phyloP scores from a whole-genome alignment of 2,113 vertebrate species.

The Lathamus discolor region DNA sequence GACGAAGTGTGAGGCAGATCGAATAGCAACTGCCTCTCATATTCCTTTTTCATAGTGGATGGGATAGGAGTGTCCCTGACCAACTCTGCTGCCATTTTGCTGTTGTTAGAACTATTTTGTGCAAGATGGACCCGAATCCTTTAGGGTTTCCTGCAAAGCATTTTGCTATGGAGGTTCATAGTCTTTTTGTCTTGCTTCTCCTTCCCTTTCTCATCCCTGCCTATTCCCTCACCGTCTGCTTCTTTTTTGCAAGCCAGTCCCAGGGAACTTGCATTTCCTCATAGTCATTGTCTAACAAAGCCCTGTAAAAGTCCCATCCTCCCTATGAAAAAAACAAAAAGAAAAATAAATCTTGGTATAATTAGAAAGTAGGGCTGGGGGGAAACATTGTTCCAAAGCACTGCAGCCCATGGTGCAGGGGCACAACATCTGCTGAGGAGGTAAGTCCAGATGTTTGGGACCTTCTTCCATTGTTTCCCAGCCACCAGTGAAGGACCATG shows the following conservation, averaged over 20 bases:
- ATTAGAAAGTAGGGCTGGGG: neutral
- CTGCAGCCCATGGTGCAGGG: neutral
- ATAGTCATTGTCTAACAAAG: constrained; percentile 25
- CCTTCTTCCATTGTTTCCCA: neutral
- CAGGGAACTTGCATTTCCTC: constrained; percentile 23
- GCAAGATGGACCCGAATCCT: constrained; percentile 12
- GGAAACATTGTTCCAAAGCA: neutral
- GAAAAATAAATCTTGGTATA: neutral
- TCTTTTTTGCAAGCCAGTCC: neutral
- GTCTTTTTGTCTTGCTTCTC: constrained; percentile 25
- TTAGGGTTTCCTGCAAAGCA: constrained; percentile 10
- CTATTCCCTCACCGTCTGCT: neutral
- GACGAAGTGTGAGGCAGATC: constrained; percentile 90
- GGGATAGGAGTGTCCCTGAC: constrained; percentile 6
- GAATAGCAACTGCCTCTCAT: constrained; percentile 75
- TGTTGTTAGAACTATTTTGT: constrained; percentile 32
- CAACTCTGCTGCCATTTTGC: constrained; percentile 21
- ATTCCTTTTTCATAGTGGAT: neutral
- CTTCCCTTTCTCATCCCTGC: constrained; percentile 1
- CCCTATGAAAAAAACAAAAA: neutral
- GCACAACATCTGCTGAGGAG: neutral
- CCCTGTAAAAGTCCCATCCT: constrained; percentile 15
- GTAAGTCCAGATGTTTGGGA: neutral
- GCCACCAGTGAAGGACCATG: neutral
- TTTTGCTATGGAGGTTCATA: constrained; percentile 22